These are phyloP conservation scores for Solenopsis invicta DNA, from an alignment of 1,140 invertebrate genomes.

Conservation along the genomic window DNA sequence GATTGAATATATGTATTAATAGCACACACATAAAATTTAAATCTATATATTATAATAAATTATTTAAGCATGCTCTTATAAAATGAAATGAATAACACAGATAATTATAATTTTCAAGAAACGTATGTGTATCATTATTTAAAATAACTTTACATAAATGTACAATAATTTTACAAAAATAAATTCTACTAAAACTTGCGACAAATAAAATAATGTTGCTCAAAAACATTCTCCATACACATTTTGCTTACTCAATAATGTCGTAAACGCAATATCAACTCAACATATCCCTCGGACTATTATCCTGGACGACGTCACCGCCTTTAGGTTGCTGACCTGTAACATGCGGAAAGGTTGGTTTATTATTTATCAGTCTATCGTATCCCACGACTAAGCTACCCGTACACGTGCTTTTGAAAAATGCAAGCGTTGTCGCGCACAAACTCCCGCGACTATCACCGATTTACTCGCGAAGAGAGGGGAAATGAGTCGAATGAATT, in stretches of 20 bases:
- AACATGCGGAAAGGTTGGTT: constrained; percentile 1
- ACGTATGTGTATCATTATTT: background rate
- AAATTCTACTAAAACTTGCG: background rate
- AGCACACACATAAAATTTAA: background rate
- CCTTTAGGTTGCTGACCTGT: constrained; percentile 42
- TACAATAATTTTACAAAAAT: background rate
- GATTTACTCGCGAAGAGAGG: background rate
- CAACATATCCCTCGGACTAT: constrained; percentile 15
- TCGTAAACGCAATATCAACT: background rate
- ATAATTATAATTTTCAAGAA: background rate
- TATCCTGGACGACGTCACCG: constrained; percentile 6
- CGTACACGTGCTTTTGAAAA: constrained; percentile 9
- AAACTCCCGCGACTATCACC: constrained; percentile 8
- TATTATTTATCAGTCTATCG: constrained; percentile 48
- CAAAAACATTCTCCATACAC: constrained; percentile 4
- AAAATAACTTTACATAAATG: background rate
- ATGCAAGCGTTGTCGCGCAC: background rate
- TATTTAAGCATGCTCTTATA: background rate
- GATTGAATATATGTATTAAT: background rate
- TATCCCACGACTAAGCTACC: constrained; percentile 7
- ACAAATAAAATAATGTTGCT: background rate
- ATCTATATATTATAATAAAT: background rate
- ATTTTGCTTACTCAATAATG: background rate
- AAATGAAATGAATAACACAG: background rate
- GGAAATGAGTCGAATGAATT: constrained; percentile 19